These are phyloP conservation scores for Chironomus striatipennis DNA, from an alignment of 1,140 invertebrate species.

Conservation along the genomic window DNA sequence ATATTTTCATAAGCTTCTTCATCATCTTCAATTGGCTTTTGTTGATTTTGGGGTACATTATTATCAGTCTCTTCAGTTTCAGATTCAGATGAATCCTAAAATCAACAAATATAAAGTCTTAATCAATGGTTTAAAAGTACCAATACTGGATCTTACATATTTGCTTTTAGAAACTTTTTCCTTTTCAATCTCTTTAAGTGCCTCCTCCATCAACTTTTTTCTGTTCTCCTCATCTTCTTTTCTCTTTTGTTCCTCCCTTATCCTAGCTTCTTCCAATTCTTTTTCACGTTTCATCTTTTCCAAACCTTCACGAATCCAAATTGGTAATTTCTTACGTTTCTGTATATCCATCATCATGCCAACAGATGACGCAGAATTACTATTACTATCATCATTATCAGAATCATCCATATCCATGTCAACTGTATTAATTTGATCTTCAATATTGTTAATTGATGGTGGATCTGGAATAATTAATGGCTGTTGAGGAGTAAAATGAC, in stretches of 20 bases:
- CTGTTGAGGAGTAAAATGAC: not conserved
- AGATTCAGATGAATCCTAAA: constrained; percentile 7
- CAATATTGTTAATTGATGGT: not conserved
- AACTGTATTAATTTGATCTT: not conserved
- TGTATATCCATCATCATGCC: not conserved
- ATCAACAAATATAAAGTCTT: too few species aligned
- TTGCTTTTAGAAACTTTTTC: constrained; percentile 1
- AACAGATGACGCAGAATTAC: not conserved
- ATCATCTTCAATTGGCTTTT: not conserved
- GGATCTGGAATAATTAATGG: not conserved
- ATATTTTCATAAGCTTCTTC: constrained; percentile 11
- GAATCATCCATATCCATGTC: constrained; percentile 12
- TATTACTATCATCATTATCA: not conserved
- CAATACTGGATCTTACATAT: not conserved
- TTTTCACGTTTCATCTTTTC: not conserved
- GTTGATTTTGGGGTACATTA: not conserved
- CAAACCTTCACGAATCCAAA: constrained; percentile 17
- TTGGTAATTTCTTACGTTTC: not conserved
- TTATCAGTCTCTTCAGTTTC: not conserved
- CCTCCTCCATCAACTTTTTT: not conserved
- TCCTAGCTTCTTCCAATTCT: not conserved
- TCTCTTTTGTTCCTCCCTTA: not conserved
- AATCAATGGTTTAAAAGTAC: too few species aligned
- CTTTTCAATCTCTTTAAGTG: not conserved
- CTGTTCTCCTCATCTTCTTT: not conserved